phyloP scores from a whole-genome alignment of 2,888 invertebrate genomes.

The Rhagonycha fulva region DNA sequence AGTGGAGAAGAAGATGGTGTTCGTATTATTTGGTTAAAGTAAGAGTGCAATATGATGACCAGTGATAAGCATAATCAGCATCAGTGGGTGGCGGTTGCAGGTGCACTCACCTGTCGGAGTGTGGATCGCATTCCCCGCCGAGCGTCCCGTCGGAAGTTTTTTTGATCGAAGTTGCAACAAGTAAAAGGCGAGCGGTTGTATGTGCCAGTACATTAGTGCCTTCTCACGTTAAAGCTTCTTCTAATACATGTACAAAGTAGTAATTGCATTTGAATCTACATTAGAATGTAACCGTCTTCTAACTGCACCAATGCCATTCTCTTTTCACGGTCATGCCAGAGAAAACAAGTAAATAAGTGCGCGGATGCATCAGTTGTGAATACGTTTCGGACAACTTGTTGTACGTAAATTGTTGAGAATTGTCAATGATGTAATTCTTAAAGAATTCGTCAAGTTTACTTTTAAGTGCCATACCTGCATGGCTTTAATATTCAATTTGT shows the following conservation, averaged over 20 bases:
- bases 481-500: background rate
- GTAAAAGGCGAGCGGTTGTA: conserved; percentile 23
- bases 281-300: conserved; percentile 20
- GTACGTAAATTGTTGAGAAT: conserved; percentile 16
- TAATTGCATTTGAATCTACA: conserved; percentile 11
- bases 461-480: conserved; percentile 9
- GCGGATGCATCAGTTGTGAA: conserved; percentile 11
- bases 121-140: conserved; percentile 27
- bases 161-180: conserved; percentile 23
- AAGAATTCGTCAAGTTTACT: conserved; percentile 17
- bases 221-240: conserved; percentile 21
- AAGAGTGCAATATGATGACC: conserved; percentile 25
- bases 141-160: conserved; percentile 28
- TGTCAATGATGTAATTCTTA: conserved; percentile 21
- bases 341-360: conserved; percentile 19
- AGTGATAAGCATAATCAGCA: conserved; percentile 26
- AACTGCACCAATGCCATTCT: conserved; percentile 22
- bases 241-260: conserved; percentile 16
- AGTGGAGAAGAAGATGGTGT: background rate
- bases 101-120: conserved; percentile 33
- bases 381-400: background rate
- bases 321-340: conserved; percentile 14
- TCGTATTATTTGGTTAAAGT: background rate
- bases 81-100: conserved; percentile 31
- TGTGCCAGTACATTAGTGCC: conserved; percentile 25